A percentile compares a stretch with the other conserved stretches of the same genome.
Conservation (phyloP, 2,888 invertebrate species). For the Lacanobia wlatinum region DNA sequence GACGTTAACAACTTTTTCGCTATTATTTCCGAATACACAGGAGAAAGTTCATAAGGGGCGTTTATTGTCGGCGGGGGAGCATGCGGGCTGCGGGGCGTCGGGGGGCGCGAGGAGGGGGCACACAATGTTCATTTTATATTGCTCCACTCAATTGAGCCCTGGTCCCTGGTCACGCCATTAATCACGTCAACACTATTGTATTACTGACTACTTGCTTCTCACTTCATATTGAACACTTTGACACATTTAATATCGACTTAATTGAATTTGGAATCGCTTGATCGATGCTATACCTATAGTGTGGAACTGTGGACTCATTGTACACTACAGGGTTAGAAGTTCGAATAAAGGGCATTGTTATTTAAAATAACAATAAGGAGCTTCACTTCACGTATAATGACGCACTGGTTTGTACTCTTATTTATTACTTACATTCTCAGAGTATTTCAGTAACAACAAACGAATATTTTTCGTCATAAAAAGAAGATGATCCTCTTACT, state of each 20-base stretch:
- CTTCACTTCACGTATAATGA: not conserved
- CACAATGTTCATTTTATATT: conserved; percentile 71
- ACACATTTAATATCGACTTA: conserved; percentile 53
- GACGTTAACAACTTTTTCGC: conserved; percentile 76
- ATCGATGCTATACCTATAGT: conserved; percentile 24
- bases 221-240: conserved; percentile 69
- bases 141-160: conserved; percentile 74
- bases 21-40: conserved; percentile 77
- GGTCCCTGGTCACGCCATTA: conserved; percentile 74
- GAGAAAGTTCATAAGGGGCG: conserved; percentile 74
- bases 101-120: conserved; percentile 31
- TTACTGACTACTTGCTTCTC: conserved; percentile 66
- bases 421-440: not conserved
- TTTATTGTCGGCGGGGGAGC: conserved; percentile 67
- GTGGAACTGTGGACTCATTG: not conserved
- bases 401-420: not conserved
- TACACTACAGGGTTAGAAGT: conserved; percentile 2
- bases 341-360: conserved; percentile 15
- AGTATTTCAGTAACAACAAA: conserved; percentile 18
- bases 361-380: conserved; percentile 12
- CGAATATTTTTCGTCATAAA: conserved; percentile 10
- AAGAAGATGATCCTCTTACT: conserved; percentile 25
- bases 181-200: conserved; percentile 77
- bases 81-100: conserved; percentile 38
- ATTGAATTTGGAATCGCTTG: conserved; percentile 44